Evolutionary conservation across 2,797 vertebrate species (phyloP).

Genomic region (Pipistrellus pipistrellus): DNA sequence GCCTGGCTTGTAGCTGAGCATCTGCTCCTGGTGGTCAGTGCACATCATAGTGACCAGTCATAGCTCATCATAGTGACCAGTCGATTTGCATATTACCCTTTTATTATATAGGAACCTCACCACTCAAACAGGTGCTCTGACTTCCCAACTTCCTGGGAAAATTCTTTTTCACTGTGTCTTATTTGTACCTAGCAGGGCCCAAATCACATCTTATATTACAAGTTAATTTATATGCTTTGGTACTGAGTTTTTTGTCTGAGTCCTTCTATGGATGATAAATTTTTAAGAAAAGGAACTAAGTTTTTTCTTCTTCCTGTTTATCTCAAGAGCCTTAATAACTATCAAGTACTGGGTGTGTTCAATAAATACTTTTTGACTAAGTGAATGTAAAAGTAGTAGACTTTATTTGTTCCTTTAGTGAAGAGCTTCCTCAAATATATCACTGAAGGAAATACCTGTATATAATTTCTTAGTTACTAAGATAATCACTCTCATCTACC

Average conservation of each 20-base stretch:
- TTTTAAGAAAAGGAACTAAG: slow-evolving; percentile 18
- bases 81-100: no score
- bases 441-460: slow-evolving; percentile 5
- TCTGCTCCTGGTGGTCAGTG: no score
- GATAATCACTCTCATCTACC: background rate
- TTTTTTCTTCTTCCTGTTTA: slow-evolving; percentile 37
- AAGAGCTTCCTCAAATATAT: background rate
- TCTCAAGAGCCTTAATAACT: background rate
- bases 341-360: background rate
- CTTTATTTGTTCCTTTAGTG: background rate
- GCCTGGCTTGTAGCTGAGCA: no score
- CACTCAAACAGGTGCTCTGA: background rate
- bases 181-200: background rate
- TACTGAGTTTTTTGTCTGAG: slow-evolving; percentile 32
- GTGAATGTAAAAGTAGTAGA: background rate
- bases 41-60: no score
- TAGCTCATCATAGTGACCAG: no score
- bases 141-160: background rate
- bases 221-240: background rate
- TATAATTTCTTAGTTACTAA: background rate
- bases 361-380: slow-evolving; percentile 20
- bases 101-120: background rate
- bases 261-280: background rate
- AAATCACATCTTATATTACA: background rate
- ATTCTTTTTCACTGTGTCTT: background rate